Base-by-base conservation (phyloP, 2,888 invertebrate species). In the Celastrina argiolus region DNA sequence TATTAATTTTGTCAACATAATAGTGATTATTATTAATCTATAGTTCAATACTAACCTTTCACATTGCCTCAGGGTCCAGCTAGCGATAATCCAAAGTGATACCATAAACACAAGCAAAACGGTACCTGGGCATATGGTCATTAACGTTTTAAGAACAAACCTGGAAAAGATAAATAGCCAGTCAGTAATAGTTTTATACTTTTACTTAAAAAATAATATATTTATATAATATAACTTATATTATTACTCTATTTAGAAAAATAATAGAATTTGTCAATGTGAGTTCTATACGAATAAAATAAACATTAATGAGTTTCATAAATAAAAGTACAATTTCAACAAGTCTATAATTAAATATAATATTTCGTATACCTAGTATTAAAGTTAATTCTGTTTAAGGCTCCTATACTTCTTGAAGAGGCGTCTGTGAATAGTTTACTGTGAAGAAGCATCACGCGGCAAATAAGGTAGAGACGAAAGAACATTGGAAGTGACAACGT, bases 401-500 rank as follows among this genome's bases (percentile, higher is more conserved):
- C 98, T 92, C 97, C 98, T 94, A 97, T 98, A 92, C 97, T 97
- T 86, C 99, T 94, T 73, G 99, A 99, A 76, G 99, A 99, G 79
- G 99, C 99, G 92, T 99, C 99, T 74, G 99, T 99, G 93, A 99
- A 99, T 79, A 99, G 94, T 94, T 99, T 98, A 91, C 98, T 98
- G 93, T 99, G 99, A 79, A 99, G 94, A 84, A 99, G 94, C 99
- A 99, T 99, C 80, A 99, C 99, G 81, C 99, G 95, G 93, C 98
- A 99, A 92, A 99, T 98, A 90, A 99, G 95, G 93, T 99, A 99
- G 81, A 99, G 95, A 84, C 99, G 95, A 91, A 99, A 95, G 94
- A 99, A 99, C 99, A 99, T 99, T 81, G 99, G 99, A 91, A 99
- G 93, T 78, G 99, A 99, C 78, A 99, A 94, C 76, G 98, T 96